phyloP scores from a whole-genome alignment of 2,113 vertebrate genomes.

The Apistogramma diplotaenia region DNA sequence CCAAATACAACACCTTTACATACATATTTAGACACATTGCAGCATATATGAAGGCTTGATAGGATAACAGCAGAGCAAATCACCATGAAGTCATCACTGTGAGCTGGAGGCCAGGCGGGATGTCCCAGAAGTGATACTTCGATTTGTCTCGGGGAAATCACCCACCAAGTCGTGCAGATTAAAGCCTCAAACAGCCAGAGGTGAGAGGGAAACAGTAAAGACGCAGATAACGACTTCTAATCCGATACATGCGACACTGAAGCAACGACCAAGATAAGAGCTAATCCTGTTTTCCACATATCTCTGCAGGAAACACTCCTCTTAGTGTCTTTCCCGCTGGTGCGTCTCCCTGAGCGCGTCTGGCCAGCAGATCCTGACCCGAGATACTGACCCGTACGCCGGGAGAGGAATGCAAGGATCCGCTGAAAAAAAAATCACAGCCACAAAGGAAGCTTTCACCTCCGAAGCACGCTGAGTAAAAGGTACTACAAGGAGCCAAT shows the following conservation, averaged over 20 bases:
- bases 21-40: background rate
- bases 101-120: background rate
- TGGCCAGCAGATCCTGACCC: slow-evolving; percentile 24
- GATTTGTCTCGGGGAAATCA: background rate
- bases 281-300: slow-evolving; percentile 23
- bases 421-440: background rate
- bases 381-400: slow-evolving; percentile 37
- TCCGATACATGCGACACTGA: slow-evolving; percentile 29
- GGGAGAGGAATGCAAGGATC: slow-evolving; percentile 30
- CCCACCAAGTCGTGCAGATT: background rate
- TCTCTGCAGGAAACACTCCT: slow-evolving; percentile 18
- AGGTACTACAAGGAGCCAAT: background rate
- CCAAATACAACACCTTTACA: too few species aligned
- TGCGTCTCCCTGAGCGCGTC: slow-evolving; percentile 16
- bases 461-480: background rate
- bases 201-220: slow-evolving; percentile 1
- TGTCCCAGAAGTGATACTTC: background rate
- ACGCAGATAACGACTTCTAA: slow-evolving; percentile 25
- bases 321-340: background rate
- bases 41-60: background rate
- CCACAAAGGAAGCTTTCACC: slow-evolving; percentile 7
- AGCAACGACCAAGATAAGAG: slow-evolving; percentile 4
- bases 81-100: background rate
- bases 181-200: background rate
- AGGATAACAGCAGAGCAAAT: background rate